phyloP scores from a whole-genome alignment of 1,140 invertebrate genomes.

The Micrasema minimum region DNA sequence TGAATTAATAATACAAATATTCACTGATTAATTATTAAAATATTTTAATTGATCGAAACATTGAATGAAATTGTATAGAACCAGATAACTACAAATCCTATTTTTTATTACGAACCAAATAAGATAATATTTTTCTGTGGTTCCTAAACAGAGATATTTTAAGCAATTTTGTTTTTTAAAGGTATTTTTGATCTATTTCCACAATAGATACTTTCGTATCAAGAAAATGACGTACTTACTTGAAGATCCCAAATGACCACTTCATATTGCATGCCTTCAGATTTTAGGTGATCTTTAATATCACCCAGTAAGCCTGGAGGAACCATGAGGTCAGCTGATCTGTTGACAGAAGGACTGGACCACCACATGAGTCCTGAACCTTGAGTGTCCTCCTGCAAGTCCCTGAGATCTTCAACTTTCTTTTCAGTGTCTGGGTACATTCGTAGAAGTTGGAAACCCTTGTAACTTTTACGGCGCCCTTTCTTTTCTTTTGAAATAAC shows the following conservation, averaged over 20 bases:
- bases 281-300: conserved; percentile 72
- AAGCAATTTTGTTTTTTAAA: no score
- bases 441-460: conserved; percentile 63
- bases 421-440: conserved; percentile 59
- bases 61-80: no score
- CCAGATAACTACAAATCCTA: no score
- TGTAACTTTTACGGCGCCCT: conserved; percentile 61
- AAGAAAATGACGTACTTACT: no score
- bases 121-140: no score
- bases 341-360: conserved; percentile 66
- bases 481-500: conserved; percentile 55
- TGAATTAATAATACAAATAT: no score
- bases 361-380: conserved; percentile 66
- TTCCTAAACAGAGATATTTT: no score
- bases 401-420: conserved; percentile 61
- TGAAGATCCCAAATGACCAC: conserved; percentile 79
- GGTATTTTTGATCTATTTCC: no score
- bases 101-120: no score
- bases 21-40: no score
- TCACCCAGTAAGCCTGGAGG: conserved; percentile 72
- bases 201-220: no score
- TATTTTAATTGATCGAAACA: no score
- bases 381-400: conserved; percentile 63
- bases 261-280: conserved; percentile 72
- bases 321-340: conserved; percentile 77